These are phyloP conservation scores for Amphipoea lucens DNA, from an alignment of 2,888 invertebrate genomes.

Conservation along the genomic window DNA sequence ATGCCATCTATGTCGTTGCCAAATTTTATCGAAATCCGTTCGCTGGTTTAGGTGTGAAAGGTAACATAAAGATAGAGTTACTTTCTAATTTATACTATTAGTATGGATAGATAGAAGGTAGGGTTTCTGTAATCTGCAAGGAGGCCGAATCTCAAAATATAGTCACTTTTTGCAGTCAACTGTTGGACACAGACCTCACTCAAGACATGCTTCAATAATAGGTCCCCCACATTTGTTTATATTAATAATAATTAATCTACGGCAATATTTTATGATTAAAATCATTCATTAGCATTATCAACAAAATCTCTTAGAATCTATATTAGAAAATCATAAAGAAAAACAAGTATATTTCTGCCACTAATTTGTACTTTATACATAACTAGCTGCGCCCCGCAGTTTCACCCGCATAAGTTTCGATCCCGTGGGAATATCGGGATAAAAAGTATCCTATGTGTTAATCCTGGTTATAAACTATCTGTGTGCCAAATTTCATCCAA, in stretches of 20 bases:
- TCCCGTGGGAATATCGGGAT: too few relatives aligned
- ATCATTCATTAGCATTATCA: background rate
- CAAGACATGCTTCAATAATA: background rate
- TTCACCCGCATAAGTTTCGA: too few relatives aligned
- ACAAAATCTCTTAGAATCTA: background rate
- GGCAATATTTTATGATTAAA: background rate
- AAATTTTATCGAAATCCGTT: background rate
- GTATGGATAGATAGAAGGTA: background rate
- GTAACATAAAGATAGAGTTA: background rate
- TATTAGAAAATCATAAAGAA: background rate
- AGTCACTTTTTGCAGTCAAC: background rate
- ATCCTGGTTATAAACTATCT: too few relatives aligned
- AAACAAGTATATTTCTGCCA: background rate
- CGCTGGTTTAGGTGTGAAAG: background rate
- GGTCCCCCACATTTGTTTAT: background rate
- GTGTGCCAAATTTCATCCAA: too few relatives aligned
- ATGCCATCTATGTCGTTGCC: background rate
- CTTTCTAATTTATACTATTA: background rate
- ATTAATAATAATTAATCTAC: background rate
- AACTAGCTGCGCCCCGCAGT: too few relatives aligned
- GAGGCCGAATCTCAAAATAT: background rate
- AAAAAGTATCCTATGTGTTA: too few relatives aligned
- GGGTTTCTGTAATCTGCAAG: background rate
- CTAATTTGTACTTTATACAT: background rate
- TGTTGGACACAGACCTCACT: background rate